These are phyloP conservation scores for Drosophila hydei DNA, from an alignment of 1,140 invertebrate genomes.

Conservation along the genomic window DNA sequence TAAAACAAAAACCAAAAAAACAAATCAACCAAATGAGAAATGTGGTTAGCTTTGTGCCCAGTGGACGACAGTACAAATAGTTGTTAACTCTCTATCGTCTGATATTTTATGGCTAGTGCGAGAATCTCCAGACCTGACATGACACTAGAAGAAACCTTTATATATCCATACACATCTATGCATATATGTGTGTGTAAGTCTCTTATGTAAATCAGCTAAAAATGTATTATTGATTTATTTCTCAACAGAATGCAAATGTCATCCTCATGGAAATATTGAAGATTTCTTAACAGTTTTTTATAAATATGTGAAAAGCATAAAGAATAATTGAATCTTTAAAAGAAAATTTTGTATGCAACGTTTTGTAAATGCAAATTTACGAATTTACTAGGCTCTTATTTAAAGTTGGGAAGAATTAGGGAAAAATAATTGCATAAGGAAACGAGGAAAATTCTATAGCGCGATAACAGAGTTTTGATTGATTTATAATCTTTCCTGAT, in stretches of 20 bases:
- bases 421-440: too few relatives aligned
- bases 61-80: constrained; percentile 44
- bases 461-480: too few relatives aligned
- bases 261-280: not conserved
- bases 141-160: not conserved
- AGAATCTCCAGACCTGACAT: constrained; percentile 17
- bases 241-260: constrained; percentile 7
- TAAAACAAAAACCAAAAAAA: constrained; percentile 8
- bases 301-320: too few relatives aligned
- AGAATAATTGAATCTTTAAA: too few relatives aligned
- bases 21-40: constrained; percentile 67
- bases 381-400: too few relatives aligned
- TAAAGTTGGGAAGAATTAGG: too few relatives aligned
- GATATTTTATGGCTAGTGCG: constrained; percentile 46
- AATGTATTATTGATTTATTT: constrained; percentile 27
- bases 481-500: too few relatives aligned
- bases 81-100: constrained; percentile 37
- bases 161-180: not conserved
- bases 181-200: constrained; percentile 16
- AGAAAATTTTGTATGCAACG: too few relatives aligned
- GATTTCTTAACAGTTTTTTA: too few relatives aligned
- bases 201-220: constrained; percentile 57
- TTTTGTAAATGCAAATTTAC: too few relatives aligned
- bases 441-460: too few relatives aligned
- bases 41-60: constrained; percentile 51